phyloP scores from a whole-genome alignment of 2,888 invertebrate species.

The Epistrophe grossulariae region DNA sequence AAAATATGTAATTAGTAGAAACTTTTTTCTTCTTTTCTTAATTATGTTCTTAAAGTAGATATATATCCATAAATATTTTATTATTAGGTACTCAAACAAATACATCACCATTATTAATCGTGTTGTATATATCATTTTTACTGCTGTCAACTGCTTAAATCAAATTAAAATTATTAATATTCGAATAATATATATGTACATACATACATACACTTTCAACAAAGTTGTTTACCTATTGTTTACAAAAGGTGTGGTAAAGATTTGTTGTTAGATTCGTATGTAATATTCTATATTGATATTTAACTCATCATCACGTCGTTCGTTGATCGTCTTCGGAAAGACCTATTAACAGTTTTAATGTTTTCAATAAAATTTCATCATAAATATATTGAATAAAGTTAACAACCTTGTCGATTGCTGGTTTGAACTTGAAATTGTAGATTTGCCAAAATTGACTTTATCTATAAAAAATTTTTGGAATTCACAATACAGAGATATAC shows the following conservation, averaged over 20 bases:
- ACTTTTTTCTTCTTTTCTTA: neutral
- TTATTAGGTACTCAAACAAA: neutral
- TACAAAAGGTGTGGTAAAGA: slow-evolving; percentile 41
- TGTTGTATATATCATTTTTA: neutral
- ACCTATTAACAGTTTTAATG: slow-evolving; percentile 10
- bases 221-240: slow-evolving; percentile 49
- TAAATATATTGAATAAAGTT: neutral
- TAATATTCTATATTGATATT: slow-evolving; percentile 42
- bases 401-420: neutral
- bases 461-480: neutral
- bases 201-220: neutral
- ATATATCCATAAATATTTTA: neutral
- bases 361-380: neutral
- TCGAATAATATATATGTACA: neutral
- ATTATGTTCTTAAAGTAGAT: neutral
- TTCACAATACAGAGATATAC: neutral
- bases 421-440: slow-evolving; percentile 14
- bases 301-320: neutral
- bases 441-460: neutral
- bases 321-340: neutral
- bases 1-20: slow-evolving; percentile 14
- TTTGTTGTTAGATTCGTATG: slow-evolving; percentile 35
- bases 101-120: neutral
- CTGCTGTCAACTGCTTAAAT: slow-evolving; percentile 16
- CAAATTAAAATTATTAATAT: neutral